phyloP scores from a whole-genome alignment of 2,797 vertebrate species.

The Knipowitschia caucasica region DNA sequence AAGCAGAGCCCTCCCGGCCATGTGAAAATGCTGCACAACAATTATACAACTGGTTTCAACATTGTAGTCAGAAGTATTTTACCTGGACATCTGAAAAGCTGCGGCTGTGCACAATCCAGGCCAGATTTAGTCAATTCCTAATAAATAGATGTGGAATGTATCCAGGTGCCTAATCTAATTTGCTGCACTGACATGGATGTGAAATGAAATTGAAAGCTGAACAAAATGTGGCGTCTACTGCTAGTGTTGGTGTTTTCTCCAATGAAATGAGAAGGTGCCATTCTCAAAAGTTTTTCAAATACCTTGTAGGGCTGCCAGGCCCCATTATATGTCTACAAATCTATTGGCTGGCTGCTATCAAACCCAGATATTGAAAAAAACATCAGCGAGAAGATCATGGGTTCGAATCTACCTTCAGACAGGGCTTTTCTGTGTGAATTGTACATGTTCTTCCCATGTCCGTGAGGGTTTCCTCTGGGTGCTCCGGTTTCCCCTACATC shows the following conservation, averaged over 20 bases:
- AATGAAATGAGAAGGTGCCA: slow-evolving; percentile 48
- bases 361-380: slow-evolving; percentile 69
- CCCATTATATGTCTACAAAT: slow-evolving; percentile 74
- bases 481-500: too few species aligned
- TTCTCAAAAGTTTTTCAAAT: slow-evolving; percentile 59
- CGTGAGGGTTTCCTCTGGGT: too few species aligned
- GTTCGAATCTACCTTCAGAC: too few species aligned
- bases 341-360: slow-evolving; percentile 65
- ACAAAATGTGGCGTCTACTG: slow-evolving; percentile 32
- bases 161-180: slow-evolving; percentile 71
- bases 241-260: slow-evolving; percentile 63
- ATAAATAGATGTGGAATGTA: slow-evolving; percentile 67
- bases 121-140: slow-evolving; percentile 66
- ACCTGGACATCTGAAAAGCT: slow-evolving; percentile 56
- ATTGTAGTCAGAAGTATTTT: slow-evolving; percentile 52
- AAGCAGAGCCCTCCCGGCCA: too few species aligned
- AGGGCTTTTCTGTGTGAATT: too few species aligned
- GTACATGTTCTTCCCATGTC: too few species aligned
- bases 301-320: slow-evolving; percentile 69
- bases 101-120: slow-evolving; percentile 37
- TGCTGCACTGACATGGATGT: slow-evolving; percentile 46
- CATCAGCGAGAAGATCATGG: too few species aligned
- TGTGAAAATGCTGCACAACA: too few species aligned
- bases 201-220: slow-evolving; percentile 67
- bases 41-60: too few species aligned